These are phyloP conservation scores for Rhabdornis inornatus DNA, from an alignment of 2,113 vertebrate species.

Conservation along the genomic window DNA sequence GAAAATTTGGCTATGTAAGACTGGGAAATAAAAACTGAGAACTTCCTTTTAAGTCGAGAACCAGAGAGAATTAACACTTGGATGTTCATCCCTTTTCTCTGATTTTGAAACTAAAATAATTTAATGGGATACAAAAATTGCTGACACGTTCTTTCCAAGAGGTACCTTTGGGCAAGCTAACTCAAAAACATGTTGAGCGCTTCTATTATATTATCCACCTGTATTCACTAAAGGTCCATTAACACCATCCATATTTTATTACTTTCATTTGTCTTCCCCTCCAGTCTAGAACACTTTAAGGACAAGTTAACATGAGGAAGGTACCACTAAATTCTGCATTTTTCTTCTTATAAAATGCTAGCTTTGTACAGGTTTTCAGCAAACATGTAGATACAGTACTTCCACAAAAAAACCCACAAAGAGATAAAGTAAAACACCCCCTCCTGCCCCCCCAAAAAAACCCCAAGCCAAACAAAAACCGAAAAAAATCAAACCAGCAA, in stretches of 20 bases:
- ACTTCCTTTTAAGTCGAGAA: background rate
- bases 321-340: background rate
- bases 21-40: background rate
- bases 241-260: background rate
- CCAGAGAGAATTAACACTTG: background rate
- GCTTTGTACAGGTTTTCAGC: background rate
- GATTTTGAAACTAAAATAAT: background rate
- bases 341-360: background rate
- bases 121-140: background rate
- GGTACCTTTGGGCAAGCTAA: background rate
- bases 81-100: background rate
- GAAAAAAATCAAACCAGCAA: background rate
- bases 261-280: background rate
- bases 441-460: rapidly evolving
- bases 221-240: background rate
- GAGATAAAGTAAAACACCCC: rapidly evolving
- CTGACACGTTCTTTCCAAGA: background rate
- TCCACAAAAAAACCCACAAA: background rate
- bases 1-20: background rate
- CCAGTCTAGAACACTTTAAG: background rate
- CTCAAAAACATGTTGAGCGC: background rate
- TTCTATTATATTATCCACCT: background rate
- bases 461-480: background rate
- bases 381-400: background rate
- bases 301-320: background rate